Evolutionary conservation across 2,797 vertebrate species (phyloP).

Genomic region (Octomys mimax): DNA sequence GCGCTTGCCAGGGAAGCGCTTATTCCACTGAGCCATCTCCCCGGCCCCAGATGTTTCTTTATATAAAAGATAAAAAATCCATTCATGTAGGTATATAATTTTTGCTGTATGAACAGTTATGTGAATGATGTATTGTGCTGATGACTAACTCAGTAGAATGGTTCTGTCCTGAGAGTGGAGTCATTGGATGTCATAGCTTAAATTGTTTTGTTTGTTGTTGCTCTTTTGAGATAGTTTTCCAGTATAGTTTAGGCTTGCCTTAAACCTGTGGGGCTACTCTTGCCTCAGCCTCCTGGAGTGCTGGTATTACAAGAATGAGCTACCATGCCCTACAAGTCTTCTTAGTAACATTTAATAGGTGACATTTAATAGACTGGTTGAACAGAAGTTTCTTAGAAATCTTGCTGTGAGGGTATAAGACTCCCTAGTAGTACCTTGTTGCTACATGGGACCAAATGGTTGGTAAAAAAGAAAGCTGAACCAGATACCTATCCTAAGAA

Average conservation of each 20-base stretch:
- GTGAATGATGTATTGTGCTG: not conserved
- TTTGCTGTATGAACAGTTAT: conserved; percentile 12
- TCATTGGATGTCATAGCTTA: not conserved
- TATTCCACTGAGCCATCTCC: too few relatives aligned
- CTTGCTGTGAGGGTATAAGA: not conserved
- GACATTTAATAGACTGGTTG: not conserved
- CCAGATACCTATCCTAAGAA: not conserved
- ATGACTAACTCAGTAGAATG: not conserved
- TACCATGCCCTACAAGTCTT: not conserved
- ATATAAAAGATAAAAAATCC: conserved; percentile 17
- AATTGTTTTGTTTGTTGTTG: not conserved
- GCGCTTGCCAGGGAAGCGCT: too few relatives aligned
- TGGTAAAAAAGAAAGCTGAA: not conserved
- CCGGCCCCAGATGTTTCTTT: too few relatives aligned
- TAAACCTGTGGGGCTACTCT: not conserved
- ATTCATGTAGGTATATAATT: not conserved
- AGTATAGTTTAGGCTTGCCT: not conserved
- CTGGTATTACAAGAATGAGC: not conserved
- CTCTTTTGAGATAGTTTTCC: not conserved
- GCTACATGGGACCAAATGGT: not conserved
- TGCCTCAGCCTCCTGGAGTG: not conserved
- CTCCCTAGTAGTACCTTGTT: conserved; percentile 7
- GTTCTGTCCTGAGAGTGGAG: not conserved
- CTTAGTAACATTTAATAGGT: not conserved
- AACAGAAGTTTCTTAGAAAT: conserved; percentile 4